Conservation (phyloP, 2,113 vertebrate genomes). For the Hassar affinis region DNA sequence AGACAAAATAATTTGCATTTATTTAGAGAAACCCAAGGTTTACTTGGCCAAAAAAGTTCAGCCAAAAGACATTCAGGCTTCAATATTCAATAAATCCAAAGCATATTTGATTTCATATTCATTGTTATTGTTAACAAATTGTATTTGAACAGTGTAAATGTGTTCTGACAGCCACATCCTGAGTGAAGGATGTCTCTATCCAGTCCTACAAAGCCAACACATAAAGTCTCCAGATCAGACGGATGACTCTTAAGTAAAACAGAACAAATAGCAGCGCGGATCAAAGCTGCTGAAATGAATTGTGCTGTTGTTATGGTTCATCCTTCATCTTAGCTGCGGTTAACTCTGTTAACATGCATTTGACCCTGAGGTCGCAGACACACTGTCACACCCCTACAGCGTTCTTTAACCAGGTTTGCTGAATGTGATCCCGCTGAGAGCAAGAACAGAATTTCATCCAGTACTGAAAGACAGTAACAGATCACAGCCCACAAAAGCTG, state of each 20-base stretch:
- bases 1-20: background rate
- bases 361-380: background rate
- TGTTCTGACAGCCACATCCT: background rate
- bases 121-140: background rate
- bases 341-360: background rate
- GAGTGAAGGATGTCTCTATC: background rate
- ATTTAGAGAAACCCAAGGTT: background rate
- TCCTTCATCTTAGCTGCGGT: background rate
- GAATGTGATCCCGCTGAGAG: background rate
- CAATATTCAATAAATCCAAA: background rate
- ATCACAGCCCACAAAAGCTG: background rate
- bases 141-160: background rate
- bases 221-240: background rate
- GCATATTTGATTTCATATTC: background rate
- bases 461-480: constrained; percentile 10
- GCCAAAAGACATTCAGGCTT: no score
- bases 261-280: background rate
- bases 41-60: background rate
- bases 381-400: constrained; percentile 7
- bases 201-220: background rate
- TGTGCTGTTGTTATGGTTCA: background rate
- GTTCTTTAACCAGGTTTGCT: background rate
- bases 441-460: background rate
- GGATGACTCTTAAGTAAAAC: background rate
- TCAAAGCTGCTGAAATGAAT: background rate